A percentile compares a stretch with the other conserved stretches of the same genome.
Conservation (phyloP, 2,888 invertebrate species). For the Nasonovia ribisnigri region DNA sequence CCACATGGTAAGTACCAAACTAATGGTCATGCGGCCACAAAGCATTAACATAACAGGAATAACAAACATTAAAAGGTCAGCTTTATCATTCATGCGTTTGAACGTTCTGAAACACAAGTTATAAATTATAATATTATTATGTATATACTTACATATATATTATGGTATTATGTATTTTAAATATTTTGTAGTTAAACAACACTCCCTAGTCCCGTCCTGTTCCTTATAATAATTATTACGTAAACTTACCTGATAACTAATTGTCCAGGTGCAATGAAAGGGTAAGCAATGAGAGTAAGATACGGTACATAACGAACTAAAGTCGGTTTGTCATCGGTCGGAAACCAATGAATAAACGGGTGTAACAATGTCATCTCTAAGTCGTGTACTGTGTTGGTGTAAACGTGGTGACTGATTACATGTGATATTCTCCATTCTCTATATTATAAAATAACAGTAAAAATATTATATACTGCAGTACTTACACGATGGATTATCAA, state of each 20-base stretch:
- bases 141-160: background rate
- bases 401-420: constrained; percentile 82
- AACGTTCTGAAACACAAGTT: constrained; percentile 23
- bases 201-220: background rate
- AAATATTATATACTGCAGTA: background rate
- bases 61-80: constrained; percentile 67
- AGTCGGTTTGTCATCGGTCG: constrained; percentile 73
- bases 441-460: constrained; percentile 66
- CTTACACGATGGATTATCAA: background rate
- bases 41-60: constrained; percentile 67
- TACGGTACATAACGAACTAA: constrained; percentile 55
- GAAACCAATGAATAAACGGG: constrained; percentile 78
- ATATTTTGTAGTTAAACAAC: background rate
- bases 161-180: background rate
- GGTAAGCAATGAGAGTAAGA: constrained; percentile 21
- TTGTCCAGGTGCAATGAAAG: background rate
- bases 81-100: constrained; percentile 31
- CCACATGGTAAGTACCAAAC: constrained; percentile 73
- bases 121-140: background rate
- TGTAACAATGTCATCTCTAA: constrained; percentile 79
- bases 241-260: constrained; percentile 20
- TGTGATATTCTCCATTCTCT: constrained; percentile 83
- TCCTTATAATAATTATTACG: background rate
- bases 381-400: constrained; percentile 83
- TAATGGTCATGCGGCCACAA: constrained; percentile 68